Base-by-base conservation (phyloP, 2,888 invertebrate genomes). In the Trichogramma dendrolimi region DNA sequence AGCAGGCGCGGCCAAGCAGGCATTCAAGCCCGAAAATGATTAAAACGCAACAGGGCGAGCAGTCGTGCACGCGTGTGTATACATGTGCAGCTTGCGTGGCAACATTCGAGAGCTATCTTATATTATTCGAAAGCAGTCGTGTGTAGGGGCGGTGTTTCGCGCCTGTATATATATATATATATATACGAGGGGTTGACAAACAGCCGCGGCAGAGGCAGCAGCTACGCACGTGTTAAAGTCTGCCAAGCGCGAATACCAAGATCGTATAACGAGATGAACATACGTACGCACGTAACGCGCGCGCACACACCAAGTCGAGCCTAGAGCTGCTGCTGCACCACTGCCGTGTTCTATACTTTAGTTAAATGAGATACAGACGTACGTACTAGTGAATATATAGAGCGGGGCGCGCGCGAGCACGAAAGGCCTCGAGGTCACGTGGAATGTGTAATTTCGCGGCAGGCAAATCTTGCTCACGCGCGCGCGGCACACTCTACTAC, bases 381-480 rank as follows among this genome's bases (percentile, higher is more conserved):
- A 66, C 54, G 14, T 14, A 14, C 14, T 14, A 14, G 14, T 14
- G 14, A 14, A 58, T 43, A 38, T 46, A 55, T 51, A 53, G 8
- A 38, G 14, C 1, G 14, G 1, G 14, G 14, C 14, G 14, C 14
- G 14, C 14, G 14, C 14, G 14, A 14, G 14, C 40, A 48, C 11
- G 60, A 27, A 41, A 10, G 6, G 43, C 42, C 53, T 27, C 47
- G 55, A 55, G 60, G 61, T 65, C 60, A 55, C 58, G 64, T 64
- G 62, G 67, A 57, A 66, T 62, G 59, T 61, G 66, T 66, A 66
- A 66, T 66, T 66, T 65, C 42, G 42, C 58, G 42, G 55, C 14
- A 51, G 44, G 56, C 61, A 57, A 59, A 63, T 61, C 60, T 63
- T 60, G 11, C 11, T 58, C 14, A 14, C 14, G 14, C 14, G 14